A percentile compares a stretch with the other conserved stretches of the same genome.
Conservation (phyloP, 2,797 vertebrate genomes). For the Nyctalus aviator region DNA sequence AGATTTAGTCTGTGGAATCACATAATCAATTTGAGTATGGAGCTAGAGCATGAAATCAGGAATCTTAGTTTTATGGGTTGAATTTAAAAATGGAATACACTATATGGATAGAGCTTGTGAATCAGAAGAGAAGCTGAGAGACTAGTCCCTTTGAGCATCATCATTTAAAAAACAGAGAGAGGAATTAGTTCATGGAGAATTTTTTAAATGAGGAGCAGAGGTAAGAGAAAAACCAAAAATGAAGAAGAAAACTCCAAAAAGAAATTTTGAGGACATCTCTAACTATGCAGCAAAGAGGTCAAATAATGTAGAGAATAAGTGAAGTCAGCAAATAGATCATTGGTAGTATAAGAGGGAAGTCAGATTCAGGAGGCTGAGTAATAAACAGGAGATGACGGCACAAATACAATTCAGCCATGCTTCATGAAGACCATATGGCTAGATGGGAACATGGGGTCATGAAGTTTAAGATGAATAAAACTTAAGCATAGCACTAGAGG, state of each 20-base stretch:
- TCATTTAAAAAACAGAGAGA: conserved; percentile 1
- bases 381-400: neutral
- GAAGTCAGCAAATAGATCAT: neutral
- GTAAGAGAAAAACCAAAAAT: neutral
- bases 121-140: conserved; percentile 19
- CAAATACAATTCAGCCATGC: neutral
- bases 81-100: neutral
- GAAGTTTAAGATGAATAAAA: neutral
- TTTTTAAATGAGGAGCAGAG: conserved; percentile 21
- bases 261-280: conserved; percentile 1
- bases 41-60: conserved; percentile 5
- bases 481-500: neutral
- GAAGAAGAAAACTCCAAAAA: neutral
- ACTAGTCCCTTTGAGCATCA: neutral
- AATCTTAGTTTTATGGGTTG: conserved; percentile 40
- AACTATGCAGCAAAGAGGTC: neutral
- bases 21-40: neutral
- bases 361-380: neutral
- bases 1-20: neutral
- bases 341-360: neutral
- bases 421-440: neutral
- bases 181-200: neutral
- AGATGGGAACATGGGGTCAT: neutral
- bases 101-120: neutral
- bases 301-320: conserved; percentile 3